These are phyloP conservation scores for Polyploca ridens DNA, from an alignment of 2,888 invertebrate species.

Conservation along the genomic window DNA sequence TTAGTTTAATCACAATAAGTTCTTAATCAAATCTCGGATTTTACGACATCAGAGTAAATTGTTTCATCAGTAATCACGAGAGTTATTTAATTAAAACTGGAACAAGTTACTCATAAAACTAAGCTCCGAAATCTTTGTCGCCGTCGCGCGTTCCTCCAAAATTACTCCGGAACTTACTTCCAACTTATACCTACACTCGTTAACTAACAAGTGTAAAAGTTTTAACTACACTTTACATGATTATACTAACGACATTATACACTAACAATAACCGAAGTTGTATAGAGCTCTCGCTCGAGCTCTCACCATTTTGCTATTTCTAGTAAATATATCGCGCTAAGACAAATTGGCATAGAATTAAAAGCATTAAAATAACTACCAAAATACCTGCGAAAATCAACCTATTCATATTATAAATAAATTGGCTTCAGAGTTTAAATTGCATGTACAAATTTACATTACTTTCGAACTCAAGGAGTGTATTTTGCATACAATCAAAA, in stretches of 20 bases:
- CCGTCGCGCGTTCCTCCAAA: slow-evolving; percentile 44
- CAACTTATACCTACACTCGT: slow-evolving; percentile 50
- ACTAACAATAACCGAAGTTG: slow-evolving; percentile 28
- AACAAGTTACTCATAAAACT: slow-evolving; percentile 62
- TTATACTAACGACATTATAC: slow-evolving; percentile 43
- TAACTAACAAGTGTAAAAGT: slow-evolving; percentile 57
- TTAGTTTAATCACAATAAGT: slow-evolving; percentile 18
- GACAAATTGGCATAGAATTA: not conserved
- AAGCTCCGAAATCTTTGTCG: slow-evolving; percentile 60
- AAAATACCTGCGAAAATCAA: too few relatives aligned
- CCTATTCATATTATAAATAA: too few relatives aligned
- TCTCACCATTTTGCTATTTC: too few relatives aligned
- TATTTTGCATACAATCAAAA: too few relatives aligned
- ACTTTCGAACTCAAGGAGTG: too few relatives aligned
- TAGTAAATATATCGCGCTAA: too few relatives aligned
- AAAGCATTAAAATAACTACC: not conserved
- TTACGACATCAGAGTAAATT: slow-evolving; percentile 43
- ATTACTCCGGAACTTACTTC: slow-evolving; percentile 54
- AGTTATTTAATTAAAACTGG: slow-evolving; percentile 64
- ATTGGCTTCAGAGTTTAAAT: too few relatives aligned
- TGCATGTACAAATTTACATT: too few relatives aligned
- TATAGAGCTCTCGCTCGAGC: slow-evolving; percentile 14
- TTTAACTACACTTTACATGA: slow-evolving; percentile 56
- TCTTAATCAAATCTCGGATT: slow-evolving; percentile 28
- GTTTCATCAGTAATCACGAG: slow-evolving; percentile 50